Conservation (phyloP, 2,113 vertebrate species). For the Bambusicola thoracicus region DNA sequence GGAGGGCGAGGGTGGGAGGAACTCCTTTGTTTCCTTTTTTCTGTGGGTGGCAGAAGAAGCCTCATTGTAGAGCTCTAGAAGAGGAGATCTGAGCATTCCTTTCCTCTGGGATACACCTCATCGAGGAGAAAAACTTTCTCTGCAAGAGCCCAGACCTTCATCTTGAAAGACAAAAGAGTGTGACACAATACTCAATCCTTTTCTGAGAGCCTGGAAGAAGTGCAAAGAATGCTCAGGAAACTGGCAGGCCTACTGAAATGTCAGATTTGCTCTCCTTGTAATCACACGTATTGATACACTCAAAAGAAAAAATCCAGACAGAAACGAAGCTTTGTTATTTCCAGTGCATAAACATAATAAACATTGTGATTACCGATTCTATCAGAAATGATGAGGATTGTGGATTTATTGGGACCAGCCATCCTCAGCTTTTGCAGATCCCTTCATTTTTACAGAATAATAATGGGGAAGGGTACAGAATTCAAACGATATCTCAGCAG, state of each 20-base stretch:
- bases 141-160: neutral
- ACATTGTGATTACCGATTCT: neutral
- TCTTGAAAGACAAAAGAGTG: neutral
- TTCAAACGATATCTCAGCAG: neutral
- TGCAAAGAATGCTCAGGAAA: neutral
- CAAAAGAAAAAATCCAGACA: neutral
- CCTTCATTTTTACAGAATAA: neutral
- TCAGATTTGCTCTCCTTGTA: neutral
- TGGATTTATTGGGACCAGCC: neutral
- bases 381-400: neutral
- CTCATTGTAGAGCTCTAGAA: neutral
- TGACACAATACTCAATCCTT: neutral
- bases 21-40: neutral
- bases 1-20: neutral
- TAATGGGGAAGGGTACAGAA: neutral
- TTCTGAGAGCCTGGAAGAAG: neutral
- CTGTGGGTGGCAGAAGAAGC: neutral
- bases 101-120: neutral
- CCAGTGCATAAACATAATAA: neutral
- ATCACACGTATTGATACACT: neutral
- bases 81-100: neutral
- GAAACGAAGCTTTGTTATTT: neutral
- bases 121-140: neutral
- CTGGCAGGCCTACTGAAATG: neutral
- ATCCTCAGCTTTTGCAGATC: neutral